phyloP scores from a whole-genome alignment of 1,140 invertebrate genomes.

The Drosophila aff. region DNA sequence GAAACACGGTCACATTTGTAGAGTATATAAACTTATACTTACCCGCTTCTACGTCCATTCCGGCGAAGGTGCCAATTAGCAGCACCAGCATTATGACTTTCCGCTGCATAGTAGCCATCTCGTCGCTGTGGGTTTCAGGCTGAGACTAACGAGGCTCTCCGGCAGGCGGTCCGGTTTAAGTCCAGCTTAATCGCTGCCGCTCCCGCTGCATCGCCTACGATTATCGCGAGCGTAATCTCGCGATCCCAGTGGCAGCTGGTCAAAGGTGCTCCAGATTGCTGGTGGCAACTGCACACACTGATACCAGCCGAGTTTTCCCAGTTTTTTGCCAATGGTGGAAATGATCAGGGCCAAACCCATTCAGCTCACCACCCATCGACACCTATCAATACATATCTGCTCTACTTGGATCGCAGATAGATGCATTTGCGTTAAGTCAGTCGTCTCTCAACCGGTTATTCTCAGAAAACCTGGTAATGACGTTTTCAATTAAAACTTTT shows the following conservation, averaged over 20 bases:
- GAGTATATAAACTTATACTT: constrained; percentile 28
- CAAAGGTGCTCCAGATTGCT: constrained; percentile 14
- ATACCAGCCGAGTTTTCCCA: constrained; percentile 22
- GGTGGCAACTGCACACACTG: constrained; percentile 5
- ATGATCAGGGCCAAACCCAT: constrained; percentile 17
- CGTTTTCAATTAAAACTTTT: background rate
- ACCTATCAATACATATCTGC: constrained; percentile 5
- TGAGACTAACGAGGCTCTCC: constrained; percentile 54
- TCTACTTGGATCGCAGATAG: background rate
- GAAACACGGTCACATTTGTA: background rate
- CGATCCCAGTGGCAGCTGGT: background rate
- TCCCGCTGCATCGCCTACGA: constrained; percentile 15
- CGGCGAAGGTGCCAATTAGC: constrained; percentile 14
- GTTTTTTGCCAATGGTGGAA: background rate
- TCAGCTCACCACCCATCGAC: background rate
- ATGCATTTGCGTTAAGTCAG: background rate
- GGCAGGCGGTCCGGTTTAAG: constrained; percentile 21
- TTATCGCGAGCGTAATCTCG: constrained; percentile 15
- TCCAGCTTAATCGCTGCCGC: background rate
- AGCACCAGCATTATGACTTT: constrained; percentile 30
- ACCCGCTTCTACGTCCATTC: constrained; percentile 8
- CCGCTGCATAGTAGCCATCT: constrained; percentile 34
- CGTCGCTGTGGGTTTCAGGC: constrained; percentile 28
- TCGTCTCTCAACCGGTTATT: constrained; percentile 29
- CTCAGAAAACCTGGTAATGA: constrained; percentile 10